Evolutionary conservation across 2,888 invertebrate genomes (phyloP), one percentile per base, ranked within the genome.

Genomic region (Drosophila niveifrons): DNA sequence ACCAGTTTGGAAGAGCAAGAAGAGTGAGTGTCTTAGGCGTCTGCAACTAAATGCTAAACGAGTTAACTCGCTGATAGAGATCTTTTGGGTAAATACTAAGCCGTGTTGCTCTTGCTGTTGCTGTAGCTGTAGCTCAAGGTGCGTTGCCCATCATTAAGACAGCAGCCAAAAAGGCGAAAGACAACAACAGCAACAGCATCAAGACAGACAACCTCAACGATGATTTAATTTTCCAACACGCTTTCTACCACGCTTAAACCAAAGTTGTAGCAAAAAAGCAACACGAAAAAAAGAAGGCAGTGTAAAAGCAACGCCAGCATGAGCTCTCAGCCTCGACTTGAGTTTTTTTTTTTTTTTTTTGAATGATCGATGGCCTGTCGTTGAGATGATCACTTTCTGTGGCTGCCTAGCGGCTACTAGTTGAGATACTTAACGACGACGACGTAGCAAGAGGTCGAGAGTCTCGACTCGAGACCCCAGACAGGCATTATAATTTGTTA

Each of bases 1-100:
- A 9, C 39, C 31, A 34, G 43, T 23, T 23, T 23, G 23, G 23
- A 23, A 23, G 23, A 23, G 23, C 23, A 23, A 23, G 23, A 23
- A 23, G 23, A 23, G 23, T 6, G 23, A 23, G 23, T 23, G 31
- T 13, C 56, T 70, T 80, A 90, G 91, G 90, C 90, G 90, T 91
- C 90, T 89, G 82, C 77, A 85, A 90, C 90, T 88, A 90, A 90
- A 90, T 88, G 86, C 85, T 88, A 90, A 90, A 89, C 90, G 89
- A 90, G 90, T 90, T 90, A 90, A 90, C 82, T 89, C 85, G 80
- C 82, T 78, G 90, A 90, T 90, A 90, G 87, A 87, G 87, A 90
- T 90, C 90, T 89, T 72, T 82, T 74, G 65, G 82, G 68, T 69
- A 80, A 78, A 76, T 76, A 76, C 76, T 87, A 82, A 84, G 87